Evolutionary conservation across 2,113 vertebrate species (phyloP).

Genomic region (Esox niger): DNA sequence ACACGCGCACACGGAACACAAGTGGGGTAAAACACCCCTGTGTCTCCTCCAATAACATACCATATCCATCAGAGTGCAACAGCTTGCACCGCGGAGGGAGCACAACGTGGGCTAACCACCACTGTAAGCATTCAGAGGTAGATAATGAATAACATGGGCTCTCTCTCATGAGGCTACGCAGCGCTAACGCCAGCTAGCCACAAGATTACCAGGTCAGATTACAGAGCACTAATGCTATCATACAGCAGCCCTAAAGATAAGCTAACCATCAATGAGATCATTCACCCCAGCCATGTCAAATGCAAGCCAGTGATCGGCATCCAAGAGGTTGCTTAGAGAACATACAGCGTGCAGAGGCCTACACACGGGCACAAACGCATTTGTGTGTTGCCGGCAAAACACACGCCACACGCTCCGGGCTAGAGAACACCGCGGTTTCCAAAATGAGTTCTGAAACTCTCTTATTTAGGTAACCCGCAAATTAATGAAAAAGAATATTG

Average conservation of each 20-base stretch:
- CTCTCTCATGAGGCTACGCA: not conserved
- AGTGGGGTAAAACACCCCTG: slow-evolving; percentile 41
- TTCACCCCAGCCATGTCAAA: not conserved
- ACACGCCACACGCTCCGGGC: slow-evolving; percentile 8
- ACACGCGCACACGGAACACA: slow-evolving; percentile 12
- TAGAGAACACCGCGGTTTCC: not conserved
- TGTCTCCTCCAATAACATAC: slow-evolving; percentile 68
- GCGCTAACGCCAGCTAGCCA: not conserved
- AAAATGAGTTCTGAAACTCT: slow-evolving; percentile 13
- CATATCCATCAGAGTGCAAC: slow-evolving; percentile 65
- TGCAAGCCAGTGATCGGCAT: not conserved
- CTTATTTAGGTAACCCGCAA: slow-evolving; percentile 39
- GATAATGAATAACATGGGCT: slow-evolving; percentile 42
- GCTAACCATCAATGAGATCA: not conserved
- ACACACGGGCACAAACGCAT: not conserved
- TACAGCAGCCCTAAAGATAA: not conserved
- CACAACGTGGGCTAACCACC: slow-evolving; percentile 4
- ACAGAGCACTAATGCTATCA: not conserved
- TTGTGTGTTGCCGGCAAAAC: too few species aligned
- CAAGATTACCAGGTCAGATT: not conserved
- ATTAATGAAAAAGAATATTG: slow-evolving; percentile 46
- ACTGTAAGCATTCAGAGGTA: slow-evolving; percentile 37
- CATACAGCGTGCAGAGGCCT: not conserved
- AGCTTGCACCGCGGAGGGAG: slow-evolving; percentile 29
- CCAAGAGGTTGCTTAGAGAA: not conserved